These are phyloP conservation scores for Pelecanoides urinatrix DNA, from an alignment of 2,113 vertebrate genomes.

Conservation along the genomic window DNA sequence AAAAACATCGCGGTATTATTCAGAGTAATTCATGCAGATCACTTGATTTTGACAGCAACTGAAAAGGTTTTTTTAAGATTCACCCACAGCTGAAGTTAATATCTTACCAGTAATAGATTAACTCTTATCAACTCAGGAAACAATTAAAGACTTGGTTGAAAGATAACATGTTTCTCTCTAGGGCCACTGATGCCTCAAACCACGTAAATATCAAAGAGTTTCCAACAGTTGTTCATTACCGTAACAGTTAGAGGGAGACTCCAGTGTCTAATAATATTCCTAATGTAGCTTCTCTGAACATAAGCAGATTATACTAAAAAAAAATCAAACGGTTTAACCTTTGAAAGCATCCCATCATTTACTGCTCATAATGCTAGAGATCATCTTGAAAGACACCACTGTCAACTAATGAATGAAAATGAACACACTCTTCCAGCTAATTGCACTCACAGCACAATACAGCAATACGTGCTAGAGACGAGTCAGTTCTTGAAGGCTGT, in stretches of 20 bases:
- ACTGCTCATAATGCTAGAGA: background rate
- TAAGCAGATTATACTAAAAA: background rate
- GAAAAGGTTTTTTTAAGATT: background rate
- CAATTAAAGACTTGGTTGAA: background rate
- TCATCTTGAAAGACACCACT: background rate
- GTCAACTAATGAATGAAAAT: background rate
- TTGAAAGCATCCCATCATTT: background rate
- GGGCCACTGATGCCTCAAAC: background rate
- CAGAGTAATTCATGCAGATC: background rate
- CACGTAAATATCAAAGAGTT: background rate
- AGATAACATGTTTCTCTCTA: background rate
- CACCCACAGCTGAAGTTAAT: background rate
- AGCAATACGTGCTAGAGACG: fast-evolving
- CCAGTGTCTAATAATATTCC: background rate
- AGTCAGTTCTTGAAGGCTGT: background rate
- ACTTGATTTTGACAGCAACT: background rate
- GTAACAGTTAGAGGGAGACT: background rate
- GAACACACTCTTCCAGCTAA: background rate
- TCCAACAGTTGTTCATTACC: background rate
- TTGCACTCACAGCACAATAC: background rate
- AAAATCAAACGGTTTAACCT: background rate
- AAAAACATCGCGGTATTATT: background rate
- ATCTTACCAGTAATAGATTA: background rate
- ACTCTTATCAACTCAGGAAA: background rate
- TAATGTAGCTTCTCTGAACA: background rate